Evolutionary conservation across 2,113 vertebrate species (phyloP), one percentile per base, ranked within the genome.

Genomic region (Saguinus imperator): DNA sequence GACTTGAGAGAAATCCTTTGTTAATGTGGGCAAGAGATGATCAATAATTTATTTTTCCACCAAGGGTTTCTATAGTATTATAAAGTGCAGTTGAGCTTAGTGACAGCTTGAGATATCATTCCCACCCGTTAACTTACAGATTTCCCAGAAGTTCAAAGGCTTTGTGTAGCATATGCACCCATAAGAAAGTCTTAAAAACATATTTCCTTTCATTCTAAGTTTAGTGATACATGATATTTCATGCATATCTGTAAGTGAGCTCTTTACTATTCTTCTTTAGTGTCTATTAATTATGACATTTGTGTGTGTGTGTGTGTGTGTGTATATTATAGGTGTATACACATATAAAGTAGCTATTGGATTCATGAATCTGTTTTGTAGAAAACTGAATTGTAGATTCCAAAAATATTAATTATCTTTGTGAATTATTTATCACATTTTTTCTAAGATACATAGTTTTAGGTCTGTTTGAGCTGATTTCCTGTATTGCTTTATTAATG

Each of bases 341-440:
- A 37, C 2, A 70, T 21, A 35, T 21, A 73, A 76, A 76, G 18
- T 66, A 66, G 45, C 29, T 96, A 10, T 58, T 80, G 83, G 43
- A 86, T 61, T 25, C 27, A 17, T 57, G 32, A 77, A 82, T 64
- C 14, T 86, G 16, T 87, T 94, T 92, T 92, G 17, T 96, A 72
- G 52, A 94, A 79, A 64, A 14, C 43, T 37, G 66, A 76, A 23
- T 82, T 91, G 32, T 70, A 52, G 61, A 75, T 80, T 94, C 45
- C 13, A 96, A 91, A 92, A 92, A 35, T 17, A 85, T 70, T 87
- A 68, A 55, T 85, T 9, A 82, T 83, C 25, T 14, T 94, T 91
- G 11, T 93, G 14, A 93, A 55, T 94, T 87, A 55, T 92, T 89
- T 91, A 72, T 86, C 25, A 13, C 29, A 66, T 73, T 84, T 97